These are phyloP conservation scores for Anolis apletophallus DNA, from an alignment of 2,797 vertebrate species.

Conservation along the genomic window DNA sequence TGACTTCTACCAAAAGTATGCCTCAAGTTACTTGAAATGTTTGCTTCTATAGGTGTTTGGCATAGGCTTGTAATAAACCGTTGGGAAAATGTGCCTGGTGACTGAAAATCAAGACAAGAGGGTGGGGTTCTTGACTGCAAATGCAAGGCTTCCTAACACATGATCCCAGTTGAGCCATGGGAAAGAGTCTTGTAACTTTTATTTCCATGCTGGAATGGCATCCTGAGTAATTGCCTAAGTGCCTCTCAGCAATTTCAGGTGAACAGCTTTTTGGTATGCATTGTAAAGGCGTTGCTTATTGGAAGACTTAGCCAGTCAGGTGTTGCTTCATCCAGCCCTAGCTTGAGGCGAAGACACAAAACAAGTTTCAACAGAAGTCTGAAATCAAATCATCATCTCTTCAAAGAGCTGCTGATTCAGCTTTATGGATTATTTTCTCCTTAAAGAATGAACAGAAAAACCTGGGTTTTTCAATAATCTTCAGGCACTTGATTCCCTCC, in stretches of 20 bases:
- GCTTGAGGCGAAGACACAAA: slow-evolving; percentile 32
- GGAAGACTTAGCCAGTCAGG: slow-evolving; percentile 37
- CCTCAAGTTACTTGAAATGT: slow-evolving; percentile 1
- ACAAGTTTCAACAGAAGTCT: slow-evolving; percentile 52
- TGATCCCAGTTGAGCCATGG: slow-evolving; percentile 59
- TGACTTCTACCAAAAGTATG: slow-evolving; percentile 17
- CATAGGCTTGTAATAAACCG: slow-evolving; percentile 39
- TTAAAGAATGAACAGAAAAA: slow-evolving; percentile 30
- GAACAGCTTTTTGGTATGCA: slow-evolving; percentile 47
- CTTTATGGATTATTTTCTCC: slow-evolving; percentile 2
- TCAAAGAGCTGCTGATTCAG: slow-evolving; percentile 40
- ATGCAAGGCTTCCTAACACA: slow-evolving; percentile 55
- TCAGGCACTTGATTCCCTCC: neutral
- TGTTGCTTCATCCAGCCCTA: slow-evolving; percentile 50
- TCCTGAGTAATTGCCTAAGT: slow-evolving; percentile 56
- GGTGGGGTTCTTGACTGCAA: slow-evolving; percentile 64
- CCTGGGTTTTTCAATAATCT: neutral
- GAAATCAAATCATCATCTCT: slow-evolving; percentile 32
- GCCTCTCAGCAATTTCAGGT: slow-evolving; percentile 48
- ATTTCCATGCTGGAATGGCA: slow-evolving; percentile 49
- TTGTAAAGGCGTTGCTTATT: slow-evolving; percentile 23
- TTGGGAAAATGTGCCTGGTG: slow-evolving; percentile 60
- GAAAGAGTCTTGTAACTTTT: slow-evolving; percentile 67
- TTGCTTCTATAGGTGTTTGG: slow-evolving; percentile 13
- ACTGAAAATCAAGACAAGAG: slow-evolving; percentile 67